Conservation (phyloP, 2,888 invertebrate genomes). For the Steinernema scapterisci region DNA sequence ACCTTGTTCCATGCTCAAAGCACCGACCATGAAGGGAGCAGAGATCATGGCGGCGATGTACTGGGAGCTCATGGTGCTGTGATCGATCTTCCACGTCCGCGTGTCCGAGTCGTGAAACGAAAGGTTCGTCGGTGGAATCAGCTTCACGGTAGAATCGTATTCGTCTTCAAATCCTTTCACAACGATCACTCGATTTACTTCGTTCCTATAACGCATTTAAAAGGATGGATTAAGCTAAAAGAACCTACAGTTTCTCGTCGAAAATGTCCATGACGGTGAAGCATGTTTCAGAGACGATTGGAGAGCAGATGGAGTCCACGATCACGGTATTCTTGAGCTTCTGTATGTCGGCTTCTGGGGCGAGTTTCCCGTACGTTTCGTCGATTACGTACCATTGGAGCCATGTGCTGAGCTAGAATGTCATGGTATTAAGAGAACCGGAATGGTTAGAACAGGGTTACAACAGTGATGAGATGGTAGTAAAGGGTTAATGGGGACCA, state of each 20-base stretch:
- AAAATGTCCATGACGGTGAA: neutral
- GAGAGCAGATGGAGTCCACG: neutral
- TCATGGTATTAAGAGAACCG: neutral
- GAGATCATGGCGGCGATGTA: constrained; percentile 40
- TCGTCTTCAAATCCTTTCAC: constrained; percentile 52
- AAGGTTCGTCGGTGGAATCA: constrained; percentile 45
- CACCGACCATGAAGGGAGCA: constrained; percentile 42
- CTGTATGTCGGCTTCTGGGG: neutral
- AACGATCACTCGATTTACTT: constrained; percentile 48
- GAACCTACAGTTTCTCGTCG: neutral
- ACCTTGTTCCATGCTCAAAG: neutral
- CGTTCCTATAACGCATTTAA: neutral
- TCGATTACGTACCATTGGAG: constrained; percentile 4
- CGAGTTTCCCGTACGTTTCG: neutral
- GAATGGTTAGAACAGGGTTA: too few species aligned
- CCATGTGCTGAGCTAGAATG: constrained; percentile 1
- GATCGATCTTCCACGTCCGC: constrained; percentile 39
- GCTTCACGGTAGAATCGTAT: constrained; percentile 48
- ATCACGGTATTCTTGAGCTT: neutral
- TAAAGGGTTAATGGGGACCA: too few species aligned
- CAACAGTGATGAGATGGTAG: too few species aligned
- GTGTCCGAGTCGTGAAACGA: constrained; percentile 38
- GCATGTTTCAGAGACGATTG: neutral
- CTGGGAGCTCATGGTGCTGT: constrained; percentile 36
- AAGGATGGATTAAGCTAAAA: neutral